Base-by-base conservation (phyloP, 2,888 invertebrate genomes). In the Brachypalpus laphriformis region DNA sequence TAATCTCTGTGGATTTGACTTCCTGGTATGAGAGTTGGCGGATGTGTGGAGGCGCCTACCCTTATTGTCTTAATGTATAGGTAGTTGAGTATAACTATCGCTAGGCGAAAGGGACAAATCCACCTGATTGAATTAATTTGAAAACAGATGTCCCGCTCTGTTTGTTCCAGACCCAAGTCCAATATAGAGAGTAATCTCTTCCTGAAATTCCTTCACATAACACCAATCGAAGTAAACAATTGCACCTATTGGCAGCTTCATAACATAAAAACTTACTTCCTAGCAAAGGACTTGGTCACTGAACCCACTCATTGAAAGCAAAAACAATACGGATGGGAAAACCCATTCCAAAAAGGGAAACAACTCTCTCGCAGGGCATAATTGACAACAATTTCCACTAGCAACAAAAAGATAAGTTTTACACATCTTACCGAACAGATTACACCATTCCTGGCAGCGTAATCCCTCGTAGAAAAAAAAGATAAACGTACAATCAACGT, bases 401-500 rank as follows among this genome's bases (percentile, higher is more conserved):
- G 37, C 20, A 45, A 42, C 31, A 68, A 61, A 68, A 68, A 66
- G 54, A 16, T 34, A 16, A 49, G 14, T 57, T 34, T 14, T n/a
- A 7, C 31, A 28, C 61, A 40, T 59, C 57, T 18, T 31, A 20
- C 20, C 40, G 57, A 51, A 42, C 11, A 56, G 63, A 65, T 78
- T 78, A 49, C 63, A 47, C 51, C 61, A 77, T 77, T 61, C 61
- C 54, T 42, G 34, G 2, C 25, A 31, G 22, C 18, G 37, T 78
- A 63, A 71, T 70, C 63, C 57, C 49, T 49, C 14, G 8, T 11
- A n/a, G n/a, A 57, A 31, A n/a, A 34, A 9, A n/a, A 16, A 61
- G 56, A 70, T 54, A 37, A 71, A 63, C 45, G 63, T 56, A 65
- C 78, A 71, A 63, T 59, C 76, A 76, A 37, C 63, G 18, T 71